A percentile compares a stretch with the other conserved stretches of the same genome.
phyloP scores from a whole-genome alignment of 2,797 vertebrate species.

The Aldrovandia affinis region DNA sequence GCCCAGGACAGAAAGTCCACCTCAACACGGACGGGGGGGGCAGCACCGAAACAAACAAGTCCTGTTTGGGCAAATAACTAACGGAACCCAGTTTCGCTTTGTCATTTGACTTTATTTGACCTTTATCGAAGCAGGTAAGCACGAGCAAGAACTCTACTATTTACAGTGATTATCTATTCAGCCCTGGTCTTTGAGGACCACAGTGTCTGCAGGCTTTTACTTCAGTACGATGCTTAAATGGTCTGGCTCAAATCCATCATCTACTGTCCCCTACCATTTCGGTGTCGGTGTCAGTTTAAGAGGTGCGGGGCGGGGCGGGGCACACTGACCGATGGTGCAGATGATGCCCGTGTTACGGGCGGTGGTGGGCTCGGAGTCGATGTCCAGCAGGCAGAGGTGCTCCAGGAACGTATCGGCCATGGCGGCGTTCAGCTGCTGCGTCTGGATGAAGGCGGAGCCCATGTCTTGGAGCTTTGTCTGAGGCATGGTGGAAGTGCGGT shows the following conservation, averaged over 20 bases:
- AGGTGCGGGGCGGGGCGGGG: not conserved
- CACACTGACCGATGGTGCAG: conserved; percentile 95
- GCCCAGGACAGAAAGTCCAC: not conserved
- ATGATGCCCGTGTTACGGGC: conserved; percentile 97
- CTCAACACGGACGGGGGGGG: not conserved
- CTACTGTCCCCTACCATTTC: not conserved
- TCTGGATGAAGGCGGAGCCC: conserved; percentile 84
- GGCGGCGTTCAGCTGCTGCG: conserved; percentile 91
- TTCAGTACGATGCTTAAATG: not conserved
- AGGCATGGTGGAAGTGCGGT: conserved; percentile 74
- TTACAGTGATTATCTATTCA: not conserved
- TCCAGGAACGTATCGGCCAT: conserved; percentile 94
- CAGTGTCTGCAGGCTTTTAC: not conserved
- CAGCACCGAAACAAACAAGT: too few species aligned
- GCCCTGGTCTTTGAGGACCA: not conserved
- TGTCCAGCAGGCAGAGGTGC: conserved; percentile 96
- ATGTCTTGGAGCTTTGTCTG: conserved; percentile 76
- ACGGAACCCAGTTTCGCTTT: not conserved
- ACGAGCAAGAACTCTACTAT: not conserved
- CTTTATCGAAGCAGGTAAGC: too few species aligned
- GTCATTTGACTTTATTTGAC: too few species aligned
- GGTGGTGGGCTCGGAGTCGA: conserved; percentile 88
- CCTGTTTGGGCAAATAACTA: not conserved
- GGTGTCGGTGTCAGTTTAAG: not conserved
- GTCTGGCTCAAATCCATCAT: not conserved